Evolutionary conservation across 2,888 invertebrate species (phyloP).

Genomic region (Urechis unicinctus): DNA sequence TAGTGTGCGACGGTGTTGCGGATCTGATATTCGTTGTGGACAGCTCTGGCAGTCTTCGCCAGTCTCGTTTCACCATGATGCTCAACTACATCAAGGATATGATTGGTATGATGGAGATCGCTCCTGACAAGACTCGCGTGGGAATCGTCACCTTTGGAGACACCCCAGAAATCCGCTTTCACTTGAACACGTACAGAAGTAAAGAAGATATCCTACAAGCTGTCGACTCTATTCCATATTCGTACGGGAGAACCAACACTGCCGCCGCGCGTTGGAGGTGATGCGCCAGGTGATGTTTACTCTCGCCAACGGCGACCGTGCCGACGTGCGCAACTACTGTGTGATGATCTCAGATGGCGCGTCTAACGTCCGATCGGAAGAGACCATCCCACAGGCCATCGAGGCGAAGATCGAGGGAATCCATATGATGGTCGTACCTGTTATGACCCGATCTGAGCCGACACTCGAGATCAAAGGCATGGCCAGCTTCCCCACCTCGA

Average conservation of each 20-base stretch:
- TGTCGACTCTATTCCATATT: slow-evolving; percentile 4
- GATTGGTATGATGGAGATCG: slow-evolving; percentile 34
- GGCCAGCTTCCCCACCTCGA: slow-evolving; percentile 12
- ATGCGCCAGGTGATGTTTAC: slow-evolving; percentile 14
- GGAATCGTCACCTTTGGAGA: slow-evolving; percentile 35
- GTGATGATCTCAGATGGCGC: slow-evolving; percentile 35
- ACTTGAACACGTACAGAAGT: slow-evolving; percentile 28
- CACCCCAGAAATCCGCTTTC: slow-evolving; percentile 30
- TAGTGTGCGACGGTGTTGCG: slow-evolving; percentile 17
- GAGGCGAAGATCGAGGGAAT: slow-evolving; percentile 13
- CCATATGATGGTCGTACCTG: slow-evolving; percentile 17
- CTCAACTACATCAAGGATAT: slow-evolving; percentile 31
- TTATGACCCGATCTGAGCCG: slow-evolving; percentile 4
- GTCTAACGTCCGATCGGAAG: slow-evolving; percentile 24
- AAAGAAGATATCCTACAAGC: slow-evolving; percentile 14
- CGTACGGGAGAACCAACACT: slow-evolving; percentile 12
- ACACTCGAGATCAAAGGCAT: slow-evolving; percentile 17
- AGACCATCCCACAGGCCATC: slow-evolving; percentile 15
- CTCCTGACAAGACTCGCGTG: slow-evolving; percentile 28
- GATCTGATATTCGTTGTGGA: slow-evolving; percentile 39
- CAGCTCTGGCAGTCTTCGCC: slow-evolving; percentile 35
- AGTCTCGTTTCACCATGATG: slow-evolving; percentile 26
- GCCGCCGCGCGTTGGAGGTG: slow-evolving; percentile 9
- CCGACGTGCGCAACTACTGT: slow-evolving; percentile 18
- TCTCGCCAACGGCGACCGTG: slow-evolving; percentile 14